Conservation (phyloP, 1,140 invertebrate genomes). For the Drosophila eugracilis region DNA sequence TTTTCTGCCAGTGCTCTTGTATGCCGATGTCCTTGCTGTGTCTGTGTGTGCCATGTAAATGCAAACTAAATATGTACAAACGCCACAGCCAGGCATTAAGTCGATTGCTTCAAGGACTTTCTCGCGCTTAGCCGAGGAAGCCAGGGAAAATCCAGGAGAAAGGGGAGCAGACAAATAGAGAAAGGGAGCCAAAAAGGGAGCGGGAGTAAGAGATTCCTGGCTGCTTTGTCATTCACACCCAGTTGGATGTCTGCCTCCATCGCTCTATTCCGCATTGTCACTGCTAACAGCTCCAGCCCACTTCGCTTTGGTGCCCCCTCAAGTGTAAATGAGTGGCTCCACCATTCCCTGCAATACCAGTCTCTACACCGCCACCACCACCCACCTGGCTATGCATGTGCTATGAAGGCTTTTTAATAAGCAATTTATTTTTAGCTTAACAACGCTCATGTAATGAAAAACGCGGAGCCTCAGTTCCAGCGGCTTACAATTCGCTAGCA, state of each 20-base stretch:
- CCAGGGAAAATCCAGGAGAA: slow-evolving; percentile 10
- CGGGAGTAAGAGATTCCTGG: slow-evolving; percentile 32
- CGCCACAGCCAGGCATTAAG: slow-evolving; percentile 75
- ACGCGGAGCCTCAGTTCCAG: slow-evolving; percentile 47
- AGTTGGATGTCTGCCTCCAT: slow-evolving; percentile 23
- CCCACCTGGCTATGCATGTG: slow-evolving; percentile 34
- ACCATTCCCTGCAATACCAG: neutral
- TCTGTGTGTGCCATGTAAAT: slow-evolving; percentile 67
- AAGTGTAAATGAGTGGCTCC: slow-evolving; percentile 78
- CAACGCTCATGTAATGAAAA: slow-evolving; percentile 76
- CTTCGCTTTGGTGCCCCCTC: slow-evolving; percentile 62
- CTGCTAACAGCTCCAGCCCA: slow-evolving; percentile 47
- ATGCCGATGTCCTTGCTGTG: slow-evolving; percentile 35
- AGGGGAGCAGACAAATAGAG: neutral
- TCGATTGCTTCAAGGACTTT: slow-evolving; percentile 80
- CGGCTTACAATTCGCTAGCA: slow-evolving; percentile 61
- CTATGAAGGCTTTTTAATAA: slow-evolving; percentile 74
- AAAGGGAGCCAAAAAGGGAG: neutral
- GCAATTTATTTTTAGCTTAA: slow-evolving; percentile 82
- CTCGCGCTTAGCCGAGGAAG: slow-evolving; percentile 27
- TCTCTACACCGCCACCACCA: slow-evolving; percentile 1
- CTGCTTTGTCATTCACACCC: slow-evolving; percentile 64
- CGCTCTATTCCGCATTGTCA: slow-evolving; percentile 55
- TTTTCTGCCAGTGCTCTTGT: slow-evolving; percentile 39
- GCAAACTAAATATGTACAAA: slow-evolving; percentile 80